Conservation (phyloP, 2,797 vertebrate species). For the Sternotherus odoratus region DNA sequence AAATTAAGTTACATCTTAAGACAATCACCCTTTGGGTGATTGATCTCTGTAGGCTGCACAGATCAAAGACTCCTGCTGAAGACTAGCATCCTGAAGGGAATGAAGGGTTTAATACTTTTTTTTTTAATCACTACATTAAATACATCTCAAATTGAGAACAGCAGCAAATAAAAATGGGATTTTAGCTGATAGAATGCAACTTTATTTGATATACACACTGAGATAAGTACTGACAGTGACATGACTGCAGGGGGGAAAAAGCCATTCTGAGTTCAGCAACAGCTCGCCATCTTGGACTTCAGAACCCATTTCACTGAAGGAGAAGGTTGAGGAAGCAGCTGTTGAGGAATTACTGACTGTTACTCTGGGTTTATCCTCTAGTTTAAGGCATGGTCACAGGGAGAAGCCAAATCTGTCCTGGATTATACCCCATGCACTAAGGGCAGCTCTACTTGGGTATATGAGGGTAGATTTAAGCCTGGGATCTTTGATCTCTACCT, state of each 20-base stretch:
- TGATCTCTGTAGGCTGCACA: neutral
- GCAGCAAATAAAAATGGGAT: neutral
- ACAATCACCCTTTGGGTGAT: neutral
- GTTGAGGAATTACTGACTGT: neutral
- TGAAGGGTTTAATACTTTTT: neutral
- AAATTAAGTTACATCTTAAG: neutral
- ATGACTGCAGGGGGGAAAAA: neutral
- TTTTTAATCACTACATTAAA: neutral
- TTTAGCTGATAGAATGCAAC: neutral
- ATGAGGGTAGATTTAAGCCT: neutral
- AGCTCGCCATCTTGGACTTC: neutral
- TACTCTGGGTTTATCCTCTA: neutral
- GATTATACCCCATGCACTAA: neutral
- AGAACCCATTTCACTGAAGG: neutral
- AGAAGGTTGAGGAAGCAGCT: neutral
- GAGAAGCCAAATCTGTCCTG: neutral
- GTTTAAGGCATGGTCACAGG: neutral
- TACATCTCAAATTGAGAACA: neutral
- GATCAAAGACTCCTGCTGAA: neutral
- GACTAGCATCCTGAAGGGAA: neutral
- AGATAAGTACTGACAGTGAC: neutral
- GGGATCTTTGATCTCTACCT: neutral
- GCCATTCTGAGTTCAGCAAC: neutral
- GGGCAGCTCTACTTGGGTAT: neutral
- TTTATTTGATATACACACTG: neutral